Conservation (phyloP, 64 coral and sea anemone species). For the Montipora efflorescens region DNA sequence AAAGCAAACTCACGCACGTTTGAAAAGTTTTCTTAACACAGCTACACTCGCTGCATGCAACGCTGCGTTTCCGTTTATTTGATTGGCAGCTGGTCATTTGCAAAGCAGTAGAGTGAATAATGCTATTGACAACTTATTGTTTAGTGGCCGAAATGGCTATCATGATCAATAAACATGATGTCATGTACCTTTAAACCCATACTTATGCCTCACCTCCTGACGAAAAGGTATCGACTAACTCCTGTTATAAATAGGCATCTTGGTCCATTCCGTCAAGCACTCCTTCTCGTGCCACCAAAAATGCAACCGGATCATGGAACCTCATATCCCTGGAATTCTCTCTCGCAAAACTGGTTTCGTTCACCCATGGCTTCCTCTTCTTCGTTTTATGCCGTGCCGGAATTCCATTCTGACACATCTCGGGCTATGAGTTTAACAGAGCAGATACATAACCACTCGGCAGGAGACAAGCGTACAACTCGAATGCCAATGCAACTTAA, state of each 20-base stretch:
- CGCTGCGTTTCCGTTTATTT: neutral
- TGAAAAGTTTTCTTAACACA: neutral
- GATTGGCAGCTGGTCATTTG: slow-evolving; percentile 1
- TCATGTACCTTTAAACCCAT: slow-evolving; percentile 12
- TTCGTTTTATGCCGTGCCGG: neutral
- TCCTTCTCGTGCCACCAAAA: neutral
- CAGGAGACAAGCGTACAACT: neutral
- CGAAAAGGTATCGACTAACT: neutral
- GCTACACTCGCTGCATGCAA: neutral
- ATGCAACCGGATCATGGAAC: slow-evolving; percentile 16
- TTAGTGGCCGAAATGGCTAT: neutral
- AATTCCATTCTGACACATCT: neutral
- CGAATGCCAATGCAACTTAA: neutral
- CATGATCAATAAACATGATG: slow-evolving; percentile 11
- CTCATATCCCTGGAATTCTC: neutral
- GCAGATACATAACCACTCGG: neutral
- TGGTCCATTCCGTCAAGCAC: no score
- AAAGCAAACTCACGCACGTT: no score
- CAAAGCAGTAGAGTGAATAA: neutral
- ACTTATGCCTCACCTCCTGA: neutral
- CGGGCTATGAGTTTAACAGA: neutral
- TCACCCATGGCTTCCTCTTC: neutral
- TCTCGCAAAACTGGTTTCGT: slow-evolving; percentile 28
- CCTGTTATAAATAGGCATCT: no score
- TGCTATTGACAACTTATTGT: neutral